Base-by-base conservation (phyloP, 2,888 invertebrate genomes). In the Caenorhabditis imperialis region DNA sequence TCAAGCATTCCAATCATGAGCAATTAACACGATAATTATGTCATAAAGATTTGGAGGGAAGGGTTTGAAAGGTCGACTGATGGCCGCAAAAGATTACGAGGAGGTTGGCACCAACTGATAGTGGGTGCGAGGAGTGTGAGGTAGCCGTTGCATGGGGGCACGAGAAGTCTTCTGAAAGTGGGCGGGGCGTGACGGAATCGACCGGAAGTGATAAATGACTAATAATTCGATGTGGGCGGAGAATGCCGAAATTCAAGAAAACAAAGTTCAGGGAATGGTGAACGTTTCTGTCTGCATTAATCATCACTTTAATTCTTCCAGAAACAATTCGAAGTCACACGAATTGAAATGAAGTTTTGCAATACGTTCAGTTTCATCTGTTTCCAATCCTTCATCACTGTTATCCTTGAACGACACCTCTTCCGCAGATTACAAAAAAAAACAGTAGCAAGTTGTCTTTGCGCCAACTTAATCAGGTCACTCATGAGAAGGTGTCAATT, bases 11-110 rank as follows among this genome's bases (percentile, higher is more conserved):
- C 35, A 27, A 18, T 37, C n/a, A 35, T 30, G 63, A 65, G 63
- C 63, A 65, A 65, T 65, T 65, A 65, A 65, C 63, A 55, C 40
- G 63, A 65, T 55, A 40, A 65, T 65, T 65, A 65, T 65, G 63
- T 65, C 63, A 65, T 65, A 55, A 65, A 65, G 55, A 65, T 27
- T 48, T 55, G 35, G 47, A 53, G 18, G 30, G 30, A 22, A 35
- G 47, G 63, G 63, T 30, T 44, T 40, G 51, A 54, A 63, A 63
- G 63, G 63, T 63, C 63, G 51, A 47, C 60, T 61, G 61, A 61
- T 61, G 61, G 35, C 61, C 44, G 51, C 35, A n/a, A 35, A 30
- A 63, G 54, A 54, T 63, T 63, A 53, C 47, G 38, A 54, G 22
- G 30, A 6, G 38, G 27, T 30, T 55, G 55, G 55, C 55, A 55